These are phyloP conservation scores for Yoshiicerus persimilis DNA, from an alignment of 1,140 invertebrate species.

Conservation along the genomic window DNA sequence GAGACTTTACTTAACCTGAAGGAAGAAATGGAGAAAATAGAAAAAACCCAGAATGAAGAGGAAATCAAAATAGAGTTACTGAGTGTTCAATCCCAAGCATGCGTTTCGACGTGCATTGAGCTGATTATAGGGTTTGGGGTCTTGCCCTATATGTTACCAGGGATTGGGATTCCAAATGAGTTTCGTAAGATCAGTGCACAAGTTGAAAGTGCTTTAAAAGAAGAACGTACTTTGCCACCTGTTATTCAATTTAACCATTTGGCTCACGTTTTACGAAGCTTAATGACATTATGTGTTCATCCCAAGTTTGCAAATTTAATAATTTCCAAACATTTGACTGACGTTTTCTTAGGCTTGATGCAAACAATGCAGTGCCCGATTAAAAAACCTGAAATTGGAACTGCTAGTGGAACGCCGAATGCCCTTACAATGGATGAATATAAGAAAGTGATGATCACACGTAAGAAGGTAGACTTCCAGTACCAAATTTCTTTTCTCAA, in stretches of 20 bases:
- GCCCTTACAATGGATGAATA: not conserved
- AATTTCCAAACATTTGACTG: slow-evolving; percentile 52
- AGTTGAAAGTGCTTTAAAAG: not conserved
- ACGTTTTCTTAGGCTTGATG: slow-evolving; percentile 66
- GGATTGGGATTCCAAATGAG: slow-evolving; percentile 62
- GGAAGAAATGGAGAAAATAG: not conserved
- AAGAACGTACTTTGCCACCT: not conserved
- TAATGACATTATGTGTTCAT: slow-evolving; percentile 26
- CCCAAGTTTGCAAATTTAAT: slow-evolving; percentile 28
- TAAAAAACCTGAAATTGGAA: slow-evolving; percentile 58
- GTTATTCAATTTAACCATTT: slow-evolving; percentile 34
- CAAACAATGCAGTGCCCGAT: slow-evolving; percentile 69
- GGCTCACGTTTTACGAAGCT: not conserved
- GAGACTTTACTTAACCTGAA: not conserved
- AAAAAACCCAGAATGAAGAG: slow-evolving; percentile 16
- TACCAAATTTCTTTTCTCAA: not conserved
- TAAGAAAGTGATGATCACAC: not conserved
- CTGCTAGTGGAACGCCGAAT: not conserved
- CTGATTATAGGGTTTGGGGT: slow-evolving; percentile 66
- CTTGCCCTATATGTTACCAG: slow-evolving; percentile 64
- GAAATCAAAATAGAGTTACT: slow-evolving; percentile 49
- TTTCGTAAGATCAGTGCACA: slow-evolving; percentile 40
- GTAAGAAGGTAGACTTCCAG: not conserved
- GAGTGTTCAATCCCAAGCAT: slow-evolving; percentile 54
- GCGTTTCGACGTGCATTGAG: slow-evolving; percentile 57